Percentiles rank a stretch among this genome's conserved stretches.
Evolutionary conservation across 2,888 invertebrate genomes (phyloP).

Genomic region (Chrysolina oricalcia): DNA sequence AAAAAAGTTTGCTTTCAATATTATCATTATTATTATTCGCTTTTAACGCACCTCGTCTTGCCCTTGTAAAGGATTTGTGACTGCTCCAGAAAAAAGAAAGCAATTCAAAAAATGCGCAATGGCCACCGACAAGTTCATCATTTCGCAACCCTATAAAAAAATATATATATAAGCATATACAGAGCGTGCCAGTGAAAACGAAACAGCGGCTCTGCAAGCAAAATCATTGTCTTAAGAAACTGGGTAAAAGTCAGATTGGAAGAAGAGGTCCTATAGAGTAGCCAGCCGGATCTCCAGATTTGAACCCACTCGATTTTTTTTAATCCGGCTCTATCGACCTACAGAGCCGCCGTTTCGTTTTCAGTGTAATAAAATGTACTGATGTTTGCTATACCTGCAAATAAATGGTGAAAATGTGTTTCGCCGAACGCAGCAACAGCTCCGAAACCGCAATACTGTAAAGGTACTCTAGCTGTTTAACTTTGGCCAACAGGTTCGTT

Average conservation of each 20-base stretch:
- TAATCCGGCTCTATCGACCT: too few species aligned
- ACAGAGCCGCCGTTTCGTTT: too few species aligned
- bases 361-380: background rate
- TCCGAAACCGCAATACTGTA: constrained; percentile 94
- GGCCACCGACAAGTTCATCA: constrained; percentile 92
- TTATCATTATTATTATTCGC: background rate
- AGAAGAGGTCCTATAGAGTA: too few species aligned
- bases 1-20: background rate
- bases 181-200: too few species aligned
- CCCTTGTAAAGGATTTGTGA: constrained; percentile 80
- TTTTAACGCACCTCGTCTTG: constrained; percentile 77
- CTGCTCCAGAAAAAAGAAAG: constrained; percentile 85
- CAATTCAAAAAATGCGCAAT: constrained; percentile 98
- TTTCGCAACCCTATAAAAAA: constrained; percentile 81
- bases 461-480: constrained; percentile 88
- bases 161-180: background rate
- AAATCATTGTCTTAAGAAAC: too few species aligned
- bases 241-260: too few species aligned
- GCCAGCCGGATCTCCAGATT: too few species aligned
- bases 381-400: constrained; percentile 79
- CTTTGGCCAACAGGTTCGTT: constrained; percentile 83
- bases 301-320: too few species aligned
- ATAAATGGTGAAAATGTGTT: constrained; percentile 94
- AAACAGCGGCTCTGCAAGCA: too few species aligned
- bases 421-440: constrained; percentile 89